These are phyloP conservation scores for Alosa sapidissima DNA, from an alignment of 2,797 vertebrate genomes.

Conservation along the genomic window DNA sequence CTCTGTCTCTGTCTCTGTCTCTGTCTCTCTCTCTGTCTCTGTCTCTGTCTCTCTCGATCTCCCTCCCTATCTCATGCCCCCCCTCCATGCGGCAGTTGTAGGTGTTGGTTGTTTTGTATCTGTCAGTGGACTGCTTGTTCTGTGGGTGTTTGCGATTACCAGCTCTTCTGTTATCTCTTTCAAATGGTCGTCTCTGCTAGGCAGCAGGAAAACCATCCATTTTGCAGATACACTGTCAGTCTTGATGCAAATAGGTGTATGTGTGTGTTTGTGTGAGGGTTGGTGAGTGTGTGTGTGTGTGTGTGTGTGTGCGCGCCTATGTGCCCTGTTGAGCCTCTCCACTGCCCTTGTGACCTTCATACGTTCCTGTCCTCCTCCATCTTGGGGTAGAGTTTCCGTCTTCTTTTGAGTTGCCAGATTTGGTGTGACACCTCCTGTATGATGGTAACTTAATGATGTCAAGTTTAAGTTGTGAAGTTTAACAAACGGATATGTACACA, in stretches of 20 bases:
- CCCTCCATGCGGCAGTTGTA: background rate
- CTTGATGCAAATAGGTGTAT: constrained; percentile 16
- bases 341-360: constrained; percentile 49
- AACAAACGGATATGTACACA: background rate
- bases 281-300: constrained; percentile 4
- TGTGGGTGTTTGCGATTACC: constrained; percentile 17
- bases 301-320: background rate
- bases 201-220: background rate
- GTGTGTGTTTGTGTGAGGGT: background rate
- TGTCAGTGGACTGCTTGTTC: constrained; percentile 14
- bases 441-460: background rate
- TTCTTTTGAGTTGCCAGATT: constrained; percentile 4
- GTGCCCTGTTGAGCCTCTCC: constrained; percentile 1
- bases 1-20: background rate
- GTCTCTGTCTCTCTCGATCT: background rate
- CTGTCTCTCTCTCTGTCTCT: background rate
- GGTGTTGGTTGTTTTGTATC: constrained; percentile 4
- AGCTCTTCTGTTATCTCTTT: constrained; percentile 2
- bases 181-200: background rate
- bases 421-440: background rate
- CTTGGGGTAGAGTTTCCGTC: constrained; percentile 29
- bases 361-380: constrained; percentile 42
- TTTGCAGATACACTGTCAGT: background rate
- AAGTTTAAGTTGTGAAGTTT: background rate
- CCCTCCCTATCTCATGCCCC: background rate